phyloP scores from a whole-genome alignment of 2,797 vertebrate genomes.

The Tachyglossus aculeatus region DNA sequence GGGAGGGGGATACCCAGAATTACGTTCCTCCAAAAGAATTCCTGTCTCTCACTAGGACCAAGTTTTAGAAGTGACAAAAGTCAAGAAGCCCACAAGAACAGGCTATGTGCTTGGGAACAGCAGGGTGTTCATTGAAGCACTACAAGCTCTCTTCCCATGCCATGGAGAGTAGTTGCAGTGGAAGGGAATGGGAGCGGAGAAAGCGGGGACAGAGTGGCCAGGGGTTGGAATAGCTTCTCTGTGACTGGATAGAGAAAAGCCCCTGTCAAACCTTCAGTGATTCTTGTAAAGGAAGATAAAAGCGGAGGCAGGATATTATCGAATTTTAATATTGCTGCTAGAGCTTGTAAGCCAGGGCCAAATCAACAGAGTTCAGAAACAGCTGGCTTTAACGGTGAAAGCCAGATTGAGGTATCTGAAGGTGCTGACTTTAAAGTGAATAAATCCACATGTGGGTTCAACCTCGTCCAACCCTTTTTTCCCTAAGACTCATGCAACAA shows the following conservation, averaged over 20 bases:
- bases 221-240: background rate
- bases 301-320: background rate
- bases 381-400: constrained; percentile 8
- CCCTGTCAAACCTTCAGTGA: background rate
- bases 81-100: background rate
- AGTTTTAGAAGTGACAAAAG: background rate
- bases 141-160: background rate
- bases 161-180: background rate
- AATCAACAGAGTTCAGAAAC: constrained; percentile 22
- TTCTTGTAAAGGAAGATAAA: constrained; percentile 32
- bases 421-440: constrained; percentile 27
- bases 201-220: background rate
- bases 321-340: background rate
- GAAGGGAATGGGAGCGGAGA: background rate
- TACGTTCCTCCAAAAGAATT: background rate
- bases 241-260: constrained; percentile 6
- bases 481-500: background rate
- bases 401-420: background rate
- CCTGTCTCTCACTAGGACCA: background rate
- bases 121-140: background rate
- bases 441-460: constrained; percentile 32
- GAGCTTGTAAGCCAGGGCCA: background rate
- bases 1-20: constrained; percentile 6
- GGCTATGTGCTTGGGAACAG: background rate
- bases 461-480: constrained; percentile 6